Evolutionary conservation across 2,113 vertebrate species (phyloP), one percentile per base, ranked within the genome.

Genomic region (Nettapus auritus): DNA sequence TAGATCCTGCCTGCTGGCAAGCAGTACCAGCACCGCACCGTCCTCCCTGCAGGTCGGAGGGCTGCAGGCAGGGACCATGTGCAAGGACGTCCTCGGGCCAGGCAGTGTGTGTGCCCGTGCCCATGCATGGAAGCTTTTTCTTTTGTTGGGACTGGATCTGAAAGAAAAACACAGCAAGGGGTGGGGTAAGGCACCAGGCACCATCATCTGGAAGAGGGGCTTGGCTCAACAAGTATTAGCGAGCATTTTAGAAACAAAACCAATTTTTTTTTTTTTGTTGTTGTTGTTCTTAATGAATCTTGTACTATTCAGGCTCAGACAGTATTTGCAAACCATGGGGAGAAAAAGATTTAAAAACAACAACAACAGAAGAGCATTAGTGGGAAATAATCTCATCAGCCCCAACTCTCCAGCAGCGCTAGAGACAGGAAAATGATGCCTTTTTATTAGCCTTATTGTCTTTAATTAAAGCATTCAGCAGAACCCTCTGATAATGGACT

Each of bases 361-460:
- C 93, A 96, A 93, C 93, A 97, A 87, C 91, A 95, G 91, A 96
- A 89, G 80, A 96, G 89, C 95, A 96, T 96, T 97, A 96, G 90
- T 34, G 70, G 91, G 89, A 96, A 97, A 97, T 95, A 97, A 97
- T 97, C 96, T 97, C 94, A 97, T 97, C 96, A 97, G 73, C 86
- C 86, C 91, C 89, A 94, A 93, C 93, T 97, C 96, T 97, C 97
- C 95, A 97, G 96, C 95, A 78, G 97, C 6, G 96, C 95, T 88
- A 91, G 93, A 97, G 97, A 97, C 96, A 96, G 90, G 96, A 97
- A 97, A 97, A 97, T 97, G 93, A 97, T 97, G 97, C 88, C 97
- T 97, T 97, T 97, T 97, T 97, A 97, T 97, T 97, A 97, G 96
- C 95, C 92, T 97, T 97, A 97, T 97, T 97, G 97, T 97, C 97